Percentiles rank a stretch among this genome's conserved stretches.
phyloP scores from a whole-genome alignment of 2,797 vertebrate species.

The Miopithecus talapoin region DNA sequence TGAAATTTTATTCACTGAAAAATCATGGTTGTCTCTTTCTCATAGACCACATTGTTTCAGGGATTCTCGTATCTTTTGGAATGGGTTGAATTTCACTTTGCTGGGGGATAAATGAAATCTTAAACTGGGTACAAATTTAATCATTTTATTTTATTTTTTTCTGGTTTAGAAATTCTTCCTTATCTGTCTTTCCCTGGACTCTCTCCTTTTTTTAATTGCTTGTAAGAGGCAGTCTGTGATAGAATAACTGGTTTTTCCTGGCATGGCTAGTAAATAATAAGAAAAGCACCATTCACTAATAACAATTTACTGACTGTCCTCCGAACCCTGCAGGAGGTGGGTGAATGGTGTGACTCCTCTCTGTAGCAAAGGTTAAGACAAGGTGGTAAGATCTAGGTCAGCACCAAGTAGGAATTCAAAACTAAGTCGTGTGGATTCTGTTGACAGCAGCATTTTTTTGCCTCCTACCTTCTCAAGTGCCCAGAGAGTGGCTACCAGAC shows the following conservation, averaged over 20 bases:
- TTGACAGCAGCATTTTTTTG: slow-evolving; percentile 18
- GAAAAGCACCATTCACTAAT: slow-evolving; percentile 50
- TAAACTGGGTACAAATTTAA: slow-evolving; percentile 37
- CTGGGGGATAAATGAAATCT: slow-evolving; percentile 49
- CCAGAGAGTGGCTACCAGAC: background rate
- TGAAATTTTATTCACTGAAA: background rate
- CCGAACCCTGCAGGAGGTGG: background rate
- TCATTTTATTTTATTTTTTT: background rate
- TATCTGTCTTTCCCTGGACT: slow-evolving; percentile 40
- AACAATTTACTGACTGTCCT: slow-evolving; percentile 68
- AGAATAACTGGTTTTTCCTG: slow-evolving; percentile 67
- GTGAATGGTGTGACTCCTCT: background rate
- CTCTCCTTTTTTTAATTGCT: slow-evolving; percentile 25
- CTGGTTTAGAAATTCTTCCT: slow-evolving; percentile 54
- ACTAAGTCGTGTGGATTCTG: background rate
- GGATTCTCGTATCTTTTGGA: slow-evolving; percentile 20
- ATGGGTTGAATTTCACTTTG: slow-evolving; percentile 36
- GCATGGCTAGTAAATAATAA: slow-evolving; percentile 44
- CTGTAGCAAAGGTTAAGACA: background rate
- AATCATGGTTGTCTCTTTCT: background rate
- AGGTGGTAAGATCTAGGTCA: slow-evolving; percentile 43
- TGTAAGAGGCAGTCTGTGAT: background rate
- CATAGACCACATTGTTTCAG: background rate
- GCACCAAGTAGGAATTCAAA: slow-evolving; percentile 58
- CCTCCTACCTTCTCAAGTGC: background rate